phyloP scores from a whole-genome alignment of 2,797 vertebrate genomes.

The Sebastes matsubarae region DNA sequence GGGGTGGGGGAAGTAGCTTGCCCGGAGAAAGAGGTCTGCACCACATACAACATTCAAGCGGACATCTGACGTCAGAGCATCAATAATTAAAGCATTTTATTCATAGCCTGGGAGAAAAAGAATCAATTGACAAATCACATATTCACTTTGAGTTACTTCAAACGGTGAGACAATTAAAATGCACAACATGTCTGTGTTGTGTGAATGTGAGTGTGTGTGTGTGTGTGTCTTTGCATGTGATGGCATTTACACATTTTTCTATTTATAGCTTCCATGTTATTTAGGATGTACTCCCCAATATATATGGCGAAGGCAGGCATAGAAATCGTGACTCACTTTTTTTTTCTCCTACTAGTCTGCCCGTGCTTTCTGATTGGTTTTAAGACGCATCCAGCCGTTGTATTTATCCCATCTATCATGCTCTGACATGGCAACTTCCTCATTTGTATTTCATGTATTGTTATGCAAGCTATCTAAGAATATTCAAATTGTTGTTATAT shows the following conservation, averaged over 20 bases:
- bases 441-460: slow-evolving; percentile 36
- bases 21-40: slow-evolving; percentile 83
- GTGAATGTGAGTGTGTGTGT: slow-evolving; percentile 16
- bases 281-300: slow-evolving; percentile 49
- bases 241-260: slow-evolving; percentile 58
- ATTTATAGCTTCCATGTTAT: slow-evolving; percentile 68
- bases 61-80: slow-evolving; percentile 86
- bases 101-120: slow-evolving; percentile 88
- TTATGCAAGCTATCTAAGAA: neutral
- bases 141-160: slow-evolving; percentile 88
- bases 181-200: slow-evolving; percentile 68
- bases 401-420: slow-evolving; percentile 39
- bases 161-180: slow-evolving; percentile 83
- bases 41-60: slow-evolving; percentile 85
- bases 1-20: slow-evolving; percentile 66
- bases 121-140: slow-evolving; percentile 91
- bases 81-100: slow-evolving; percentile 89
- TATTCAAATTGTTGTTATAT: slow-evolving; percentile 15
- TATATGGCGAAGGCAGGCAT: slow-evolving; percentile 34
- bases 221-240: slow-evolving; percentile 15
- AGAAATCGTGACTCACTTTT: slow-evolving; percentile 49
- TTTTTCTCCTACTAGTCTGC: slow-evolving; percentile 14
- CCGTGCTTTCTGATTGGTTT: slow-evolving; percentile 41
- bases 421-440: slow-evolving; percentile 33
- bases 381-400: slow-evolving; percentile 23